Base-by-base conservation (phyloP, 2,113 vertebrate genomes). In the Puntigrus tetrazona region DNA sequence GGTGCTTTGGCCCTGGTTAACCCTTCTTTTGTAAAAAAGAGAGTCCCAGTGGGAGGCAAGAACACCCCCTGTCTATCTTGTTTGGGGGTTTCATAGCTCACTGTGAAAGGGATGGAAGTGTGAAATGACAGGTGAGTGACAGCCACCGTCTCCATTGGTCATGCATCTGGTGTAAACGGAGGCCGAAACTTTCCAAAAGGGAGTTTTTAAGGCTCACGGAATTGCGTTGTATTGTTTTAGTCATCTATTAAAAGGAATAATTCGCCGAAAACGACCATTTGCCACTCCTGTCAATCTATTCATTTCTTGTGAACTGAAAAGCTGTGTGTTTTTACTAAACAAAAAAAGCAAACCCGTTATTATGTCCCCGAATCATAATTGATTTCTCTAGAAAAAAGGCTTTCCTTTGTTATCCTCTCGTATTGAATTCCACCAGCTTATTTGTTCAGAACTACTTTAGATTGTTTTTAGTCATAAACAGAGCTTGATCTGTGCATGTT, bases 121-220 rank as follows among this genome's bases (percentile, higher is more conserved):
- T 13, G 45, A 59, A 6, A 57, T 92, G 93, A 92, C 90, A 89
- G 86, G 75, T 90, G 92, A 93, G 87, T 91, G 93, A 93, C 92
- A 90, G 89, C 85, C 76, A 82, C 87, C 1, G 88, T 89, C 86
- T 88, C 86, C 55, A 20, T 86, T 61, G 81, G 88, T 29, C 84
- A 47, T 16, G 91, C 93, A 91, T 92, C 92, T 92, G 92, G 85
- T 86, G 47, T 78, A 7, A 47, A 61, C 27, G 43, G 18, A 50
- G 73, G 1, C 16, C 0, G 20, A 76, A 52, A 36, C 16, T 31
- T 52, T 20, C 31, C 1, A 1, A 25, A 18, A 1, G 18, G 8
- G 63, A 14, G 16, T 0, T 7, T 34, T 9, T 8, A 0, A 47
- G 73, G 18, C 16, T 57, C 18, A 36, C 36, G 29, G 9, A 20